A percentile compares a stretch with the other conserved stretches of the same genome.
These are phyloP conservation scores for Cyprinella venusta DNA, from an alignment of 2,797 vertebrate species.

Conservation along the genomic window DNA sequence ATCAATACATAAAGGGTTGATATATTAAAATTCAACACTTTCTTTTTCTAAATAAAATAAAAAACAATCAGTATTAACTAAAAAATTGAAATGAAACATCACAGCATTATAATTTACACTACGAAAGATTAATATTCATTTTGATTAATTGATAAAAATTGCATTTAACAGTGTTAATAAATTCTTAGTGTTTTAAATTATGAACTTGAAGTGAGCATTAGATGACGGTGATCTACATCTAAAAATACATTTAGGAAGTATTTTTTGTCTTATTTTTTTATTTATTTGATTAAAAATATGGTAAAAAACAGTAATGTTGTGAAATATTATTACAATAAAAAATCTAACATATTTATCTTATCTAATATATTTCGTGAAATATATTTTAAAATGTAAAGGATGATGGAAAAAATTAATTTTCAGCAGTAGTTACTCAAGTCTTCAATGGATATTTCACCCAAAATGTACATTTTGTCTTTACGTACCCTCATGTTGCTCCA, in stretches of 20 bases:
- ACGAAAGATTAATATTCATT: neutral
- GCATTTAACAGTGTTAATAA: neutral
- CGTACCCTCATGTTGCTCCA: too few species aligned
- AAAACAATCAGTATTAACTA: neutral
- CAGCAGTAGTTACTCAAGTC: neutral
- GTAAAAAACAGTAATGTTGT: neutral
- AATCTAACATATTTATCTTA: neutral
- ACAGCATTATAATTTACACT: neutral
- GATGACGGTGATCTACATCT: neutral
- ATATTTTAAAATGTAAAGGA: neutral
- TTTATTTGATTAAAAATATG: neutral
- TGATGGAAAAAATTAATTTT: too few species aligned
- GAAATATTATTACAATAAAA: neutral
- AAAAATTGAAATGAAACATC: neutral
- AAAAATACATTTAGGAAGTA: neutral
- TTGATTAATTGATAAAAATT: neutral
- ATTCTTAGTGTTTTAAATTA: neutral
- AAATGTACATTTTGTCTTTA: too few species aligned
- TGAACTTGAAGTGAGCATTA: neutral
- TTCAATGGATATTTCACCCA: neutral
- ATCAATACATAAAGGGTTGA: neutral
- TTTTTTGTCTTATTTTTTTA: neutral
- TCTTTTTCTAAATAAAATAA: neutral
- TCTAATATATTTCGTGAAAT: neutral
- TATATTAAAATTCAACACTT: neutral